Base-by-base conservation (phyloP, 2,797 vertebrate species). In the Brachymystax lenok region DNA sequence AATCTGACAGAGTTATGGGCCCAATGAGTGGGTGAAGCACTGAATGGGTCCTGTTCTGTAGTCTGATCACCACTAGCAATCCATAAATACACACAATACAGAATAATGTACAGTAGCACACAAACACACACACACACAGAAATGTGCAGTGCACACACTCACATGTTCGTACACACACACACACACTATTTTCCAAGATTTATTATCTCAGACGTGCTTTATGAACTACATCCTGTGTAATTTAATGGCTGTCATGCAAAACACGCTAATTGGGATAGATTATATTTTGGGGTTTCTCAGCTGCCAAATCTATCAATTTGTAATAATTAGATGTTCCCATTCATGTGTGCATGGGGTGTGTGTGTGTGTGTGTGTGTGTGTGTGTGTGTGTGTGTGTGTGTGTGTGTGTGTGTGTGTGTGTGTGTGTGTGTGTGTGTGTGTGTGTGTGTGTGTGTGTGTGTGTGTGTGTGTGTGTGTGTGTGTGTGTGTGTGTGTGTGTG, bases 191-290 rank as follows among this genome's bases (percentile, higher is more conserved):
- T 82, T 74, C 67, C 0, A 69, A 67, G 79, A 75, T 67, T 69
- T 67, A 12, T 76, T 73, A 71, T 40, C 54, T 24, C 40, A 77
- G 77, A 33, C 78, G 73, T 67, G 76, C 80, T 80, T 83, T 77
- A 64, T 76, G 69, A 63, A 77, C 66, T 76, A 77, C 75, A 71
- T 40, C 75, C 80, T 24, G 77, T 73, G 78, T 73, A 0, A 46
- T 46, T 13, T 46, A 12, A 46, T 46, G 40, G 10, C 40, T 46
- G 40, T 46, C 77, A 33, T 75, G 67, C 50, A 67, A 74, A 77
- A 75, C 56, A 21, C 54, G 79, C 82, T 89, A 82, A 86, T 84
- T 81, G 79, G 82, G 81, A 88, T 85, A 83, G 83, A 91, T 89
- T 87, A 82, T 85, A 74, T 79, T 82, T 69, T 79, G 80, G 71